phyloP scores from a whole-genome alignment of 2,113 vertebrate genomes.

The Ictalurus punctatus region DNA sequence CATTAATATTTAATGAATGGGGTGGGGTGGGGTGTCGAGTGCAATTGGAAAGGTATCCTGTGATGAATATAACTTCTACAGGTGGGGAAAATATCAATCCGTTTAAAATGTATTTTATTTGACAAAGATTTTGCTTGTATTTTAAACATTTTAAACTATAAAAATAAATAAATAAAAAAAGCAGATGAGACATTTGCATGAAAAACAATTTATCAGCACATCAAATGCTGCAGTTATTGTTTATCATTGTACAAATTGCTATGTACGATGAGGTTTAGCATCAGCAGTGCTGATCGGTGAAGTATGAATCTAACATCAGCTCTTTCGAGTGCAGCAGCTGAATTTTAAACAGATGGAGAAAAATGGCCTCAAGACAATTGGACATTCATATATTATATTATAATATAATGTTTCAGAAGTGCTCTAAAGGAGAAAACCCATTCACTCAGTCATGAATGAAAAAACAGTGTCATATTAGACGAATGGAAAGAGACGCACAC shows the following conservation, averaged over 20 bases:
- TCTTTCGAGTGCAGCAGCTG: conserved; percentile 51
- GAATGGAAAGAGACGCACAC: not conserved
- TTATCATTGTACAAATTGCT: not conserved
- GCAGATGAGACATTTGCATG: not conserved
- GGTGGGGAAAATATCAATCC: not conserved
- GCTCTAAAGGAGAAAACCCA: not conserved
- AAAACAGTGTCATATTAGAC: not conserved
- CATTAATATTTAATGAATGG: too few species aligned
- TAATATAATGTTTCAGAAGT: not conserved
- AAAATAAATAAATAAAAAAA: too few species aligned
- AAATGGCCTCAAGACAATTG: not conserved
- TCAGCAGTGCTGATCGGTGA: conserved; percentile 64
- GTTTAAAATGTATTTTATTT: not conserved
- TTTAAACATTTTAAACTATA: not conserved
- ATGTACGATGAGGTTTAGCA: conserved; percentile 16
- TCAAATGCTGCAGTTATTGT: not conserved
- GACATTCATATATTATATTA: not conserved
- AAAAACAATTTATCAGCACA: not conserved
- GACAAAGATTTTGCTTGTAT: not conserved
- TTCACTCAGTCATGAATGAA: not conserved
- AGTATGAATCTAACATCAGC: conserved; percentile 62
- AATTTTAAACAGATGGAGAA: conserved; percentile 43
- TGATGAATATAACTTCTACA: too few species aligned
- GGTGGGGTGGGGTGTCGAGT: too few species aligned
- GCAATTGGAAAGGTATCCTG: too few species aligned